Percentiles rank a stretch among this genome's conserved stretches.
phyloP scores from a whole-genome alignment of 2,797 vertebrate genomes.

The Chlorospingus flavigularis region DNA sequence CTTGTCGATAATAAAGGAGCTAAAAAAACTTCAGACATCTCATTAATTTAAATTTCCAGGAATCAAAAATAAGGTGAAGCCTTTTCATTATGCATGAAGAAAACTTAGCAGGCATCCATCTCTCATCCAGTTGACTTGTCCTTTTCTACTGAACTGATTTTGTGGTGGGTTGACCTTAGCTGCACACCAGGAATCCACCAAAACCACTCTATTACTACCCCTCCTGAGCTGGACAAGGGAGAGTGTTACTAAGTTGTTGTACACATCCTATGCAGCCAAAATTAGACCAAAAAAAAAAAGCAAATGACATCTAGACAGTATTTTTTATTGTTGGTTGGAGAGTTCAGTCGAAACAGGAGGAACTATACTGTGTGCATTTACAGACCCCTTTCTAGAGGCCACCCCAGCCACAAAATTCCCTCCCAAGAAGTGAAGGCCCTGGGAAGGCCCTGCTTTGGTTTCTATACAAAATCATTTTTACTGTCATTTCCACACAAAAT shows the following conservation, averaged over 20 bases:
- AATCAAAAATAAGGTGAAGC: conserved; percentile 15
- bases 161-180: not conserved
- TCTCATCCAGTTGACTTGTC: not conserved
- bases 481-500: not conserved
- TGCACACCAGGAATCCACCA: not conserved
- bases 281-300: fast-evolving
- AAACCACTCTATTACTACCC: not conserved
- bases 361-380: not conserved
- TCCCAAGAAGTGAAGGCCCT: not conserved
- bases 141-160: not conserved
- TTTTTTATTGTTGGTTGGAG: not conserved
- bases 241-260: not conserved
- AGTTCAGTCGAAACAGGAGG: not conserved
- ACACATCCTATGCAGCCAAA: not conserved
- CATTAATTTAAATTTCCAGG: conserved; percentile 37
- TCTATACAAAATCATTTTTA: not conserved
- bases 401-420: not conserved
- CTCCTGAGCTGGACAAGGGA: not conserved
- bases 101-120: not conserved
- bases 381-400: not conserved
- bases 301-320: not conserved
- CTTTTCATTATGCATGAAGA: not conserved
- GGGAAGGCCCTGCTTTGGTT: not conserved
- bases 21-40: not conserved
- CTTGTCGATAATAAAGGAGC: not conserved